Evolutionary conservation across 2,888 invertebrate species (phyloP).

Genomic region (Eristalis arbustorum): DNA sequence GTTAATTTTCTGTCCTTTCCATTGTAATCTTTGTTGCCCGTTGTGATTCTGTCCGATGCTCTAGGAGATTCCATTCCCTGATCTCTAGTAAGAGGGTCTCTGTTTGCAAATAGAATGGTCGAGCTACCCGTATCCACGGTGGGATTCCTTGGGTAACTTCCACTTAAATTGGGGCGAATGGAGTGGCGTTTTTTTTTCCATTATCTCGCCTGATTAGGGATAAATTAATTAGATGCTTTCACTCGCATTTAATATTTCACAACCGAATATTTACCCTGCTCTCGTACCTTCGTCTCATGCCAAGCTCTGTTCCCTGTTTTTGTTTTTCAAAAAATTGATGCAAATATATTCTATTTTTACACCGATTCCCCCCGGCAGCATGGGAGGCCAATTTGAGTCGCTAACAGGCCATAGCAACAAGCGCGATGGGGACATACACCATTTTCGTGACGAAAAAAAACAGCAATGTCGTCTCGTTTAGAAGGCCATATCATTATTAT

Average conservation of each 20-base stretch:
- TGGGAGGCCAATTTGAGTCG: background rate
- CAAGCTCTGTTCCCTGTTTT: too few relatives aligned
- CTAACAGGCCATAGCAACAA: background rate
- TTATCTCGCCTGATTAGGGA: background rate
- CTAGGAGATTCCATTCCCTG: too few relatives aligned
- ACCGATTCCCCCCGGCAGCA: background rate
- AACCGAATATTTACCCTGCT: too few relatives aligned
- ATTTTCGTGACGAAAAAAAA: background rate
- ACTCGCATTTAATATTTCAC: background rate
- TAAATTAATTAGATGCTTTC: background rate
- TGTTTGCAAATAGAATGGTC: background rate
- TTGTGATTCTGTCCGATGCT: background rate
- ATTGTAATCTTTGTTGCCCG: background rate
- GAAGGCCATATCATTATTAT: background rate
- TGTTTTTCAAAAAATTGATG: too few relatives aligned
- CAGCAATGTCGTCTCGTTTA: background rate
- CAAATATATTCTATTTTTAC: background rate
- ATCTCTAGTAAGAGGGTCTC: background rate
- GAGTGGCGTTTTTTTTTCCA: background rate
- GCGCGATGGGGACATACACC: too few relatives aligned
- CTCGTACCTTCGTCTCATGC: too few relatives aligned
- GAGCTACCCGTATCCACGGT: too few relatives aligned
- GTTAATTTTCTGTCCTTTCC: background rate
- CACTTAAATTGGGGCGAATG: background rate
- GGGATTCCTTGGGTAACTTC: background rate